These are phyloP conservation scores for Heterochromis multidens DNA, from an alignment of 2,113 vertebrate species.

Conservation along the genomic window DNA sequence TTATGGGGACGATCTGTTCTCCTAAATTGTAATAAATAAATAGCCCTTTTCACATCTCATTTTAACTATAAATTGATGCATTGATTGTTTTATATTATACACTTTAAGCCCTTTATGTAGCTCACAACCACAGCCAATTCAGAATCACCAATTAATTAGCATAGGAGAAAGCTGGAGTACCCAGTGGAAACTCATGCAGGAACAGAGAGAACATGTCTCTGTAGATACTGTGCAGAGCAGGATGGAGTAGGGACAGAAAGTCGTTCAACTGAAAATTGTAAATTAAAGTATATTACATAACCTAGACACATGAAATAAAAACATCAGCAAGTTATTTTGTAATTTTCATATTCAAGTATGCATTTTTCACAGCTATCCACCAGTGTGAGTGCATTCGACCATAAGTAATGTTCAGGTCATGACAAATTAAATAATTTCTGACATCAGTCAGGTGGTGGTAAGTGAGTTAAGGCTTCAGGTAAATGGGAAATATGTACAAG, in stretches of 20 bases:
- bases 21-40: neutral
- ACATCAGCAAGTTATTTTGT: rapidly evolving
- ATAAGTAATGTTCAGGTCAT: rapidly evolving
- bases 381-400: neutral
- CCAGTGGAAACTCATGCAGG: neutral
- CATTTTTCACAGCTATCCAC: neutral
- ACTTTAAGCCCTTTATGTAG: neutral
- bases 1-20: neutral
- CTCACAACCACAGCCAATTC: neutral
- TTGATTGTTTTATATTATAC: neutral
- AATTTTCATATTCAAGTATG: neutral
- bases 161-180: neutral
- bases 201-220: neutral
- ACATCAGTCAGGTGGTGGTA: neutral
- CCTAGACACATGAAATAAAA: neutral
- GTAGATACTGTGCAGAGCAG: rapidly evolving
- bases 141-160: neutral
- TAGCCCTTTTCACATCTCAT: neutral
- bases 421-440: neutral
- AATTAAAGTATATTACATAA: rapidly evolving
- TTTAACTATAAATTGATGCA: neutral
- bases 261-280: neutral
- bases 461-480: neutral
- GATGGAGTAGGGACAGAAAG: no score
- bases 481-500: no score